Evolutionary conservation across 2,113 vertebrate genomes (phyloP).

Genomic region (Muntiacus reevesi): DNA sequence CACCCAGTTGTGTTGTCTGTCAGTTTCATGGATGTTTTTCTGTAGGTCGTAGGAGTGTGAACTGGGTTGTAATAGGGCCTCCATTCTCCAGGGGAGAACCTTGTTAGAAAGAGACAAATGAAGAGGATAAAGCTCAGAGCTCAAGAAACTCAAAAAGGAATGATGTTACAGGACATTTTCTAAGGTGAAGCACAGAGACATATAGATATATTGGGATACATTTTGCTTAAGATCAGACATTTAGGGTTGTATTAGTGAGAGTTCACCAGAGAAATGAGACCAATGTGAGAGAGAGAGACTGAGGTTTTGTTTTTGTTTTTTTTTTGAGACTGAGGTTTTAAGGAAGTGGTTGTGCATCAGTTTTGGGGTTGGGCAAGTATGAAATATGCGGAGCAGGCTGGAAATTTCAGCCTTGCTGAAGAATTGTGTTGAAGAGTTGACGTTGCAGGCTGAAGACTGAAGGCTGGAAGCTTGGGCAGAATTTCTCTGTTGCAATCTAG

Average conservation of each 20-base stretch:
- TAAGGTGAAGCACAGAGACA: neutral
- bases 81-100: neutral
- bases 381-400: neutral
- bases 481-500: neutral
- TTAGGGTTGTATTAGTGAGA: neutral
- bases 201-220: too few species aligned
- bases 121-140: neutral
- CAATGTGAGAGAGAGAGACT: neutral
- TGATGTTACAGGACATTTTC: neutral
- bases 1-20: neutral
- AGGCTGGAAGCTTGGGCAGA: neutral
- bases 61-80: neutral
- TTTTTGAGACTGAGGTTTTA: neutral
- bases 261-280: neutral
- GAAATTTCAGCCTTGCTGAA: neutral
- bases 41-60: neutral
- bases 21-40: neutral
- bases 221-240: neutral
- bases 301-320: too few species aligned
- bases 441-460: neutral
- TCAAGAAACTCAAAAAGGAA: neutral
- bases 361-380: neutral
- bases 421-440: neutral
- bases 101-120: neutral
- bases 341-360: neutral